Conservation (phyloP, 2,797 vertebrate species). For the Oreortyx pictus region DNA sequence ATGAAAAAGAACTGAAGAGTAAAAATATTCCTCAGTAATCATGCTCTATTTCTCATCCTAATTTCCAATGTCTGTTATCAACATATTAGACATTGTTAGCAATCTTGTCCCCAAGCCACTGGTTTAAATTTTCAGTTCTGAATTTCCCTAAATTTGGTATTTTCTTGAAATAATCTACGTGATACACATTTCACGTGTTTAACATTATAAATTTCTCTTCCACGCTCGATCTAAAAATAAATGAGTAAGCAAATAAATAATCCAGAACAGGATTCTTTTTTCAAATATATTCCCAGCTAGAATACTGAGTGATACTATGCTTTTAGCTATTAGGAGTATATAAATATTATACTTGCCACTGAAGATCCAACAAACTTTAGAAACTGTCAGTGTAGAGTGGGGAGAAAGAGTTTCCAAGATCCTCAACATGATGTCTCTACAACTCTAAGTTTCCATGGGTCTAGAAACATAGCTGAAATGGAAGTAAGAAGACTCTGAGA, state of each 20-base stretch:
- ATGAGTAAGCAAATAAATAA: background rate
- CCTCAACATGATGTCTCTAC: background rate
- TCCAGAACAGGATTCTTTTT: background rate
- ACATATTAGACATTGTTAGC: background rate
- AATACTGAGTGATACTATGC: background rate
- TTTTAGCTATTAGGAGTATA: background rate
- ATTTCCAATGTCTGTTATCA: background rate
- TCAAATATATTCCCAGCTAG: background rate
- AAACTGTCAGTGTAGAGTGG: background rate
- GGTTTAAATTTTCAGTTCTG: background rate
- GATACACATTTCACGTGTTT: background rate
- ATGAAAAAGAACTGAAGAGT: background rate
- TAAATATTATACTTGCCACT: background rate
- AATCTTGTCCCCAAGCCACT: background rate
- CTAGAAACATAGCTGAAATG: background rate
- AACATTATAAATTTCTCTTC: background rate
- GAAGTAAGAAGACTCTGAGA: background rate
- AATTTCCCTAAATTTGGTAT: background rate
- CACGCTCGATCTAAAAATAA: background rate
- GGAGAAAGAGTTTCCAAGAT: background rate
- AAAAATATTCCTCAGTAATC: background rate
- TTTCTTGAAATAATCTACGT: background rate
- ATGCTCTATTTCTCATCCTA: background rate
- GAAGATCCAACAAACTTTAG: background rate
- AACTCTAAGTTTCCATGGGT: background rate